Conservation (phyloP, 2,888 invertebrate genomes). For the Chrysolina oricalcia region DNA sequence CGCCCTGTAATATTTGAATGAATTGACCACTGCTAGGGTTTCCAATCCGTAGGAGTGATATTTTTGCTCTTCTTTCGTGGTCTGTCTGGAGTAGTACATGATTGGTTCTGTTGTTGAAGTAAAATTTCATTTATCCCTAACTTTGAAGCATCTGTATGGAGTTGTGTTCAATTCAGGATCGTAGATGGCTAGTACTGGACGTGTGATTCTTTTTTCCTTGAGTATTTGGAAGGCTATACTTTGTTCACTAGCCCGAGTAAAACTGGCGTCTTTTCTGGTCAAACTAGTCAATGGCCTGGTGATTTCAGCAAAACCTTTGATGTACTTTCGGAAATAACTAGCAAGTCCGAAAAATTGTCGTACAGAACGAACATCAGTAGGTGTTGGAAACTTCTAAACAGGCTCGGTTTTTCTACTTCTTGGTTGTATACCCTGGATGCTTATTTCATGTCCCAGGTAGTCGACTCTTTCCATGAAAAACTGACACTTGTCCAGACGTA, state of each 20-base stretch:
- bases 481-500: not conserved
- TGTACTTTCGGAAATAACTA: too few relatives aligned
- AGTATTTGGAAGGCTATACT: not conserved
- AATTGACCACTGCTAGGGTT: slow-evolving; percentile 61
- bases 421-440: too few relatives aligned
- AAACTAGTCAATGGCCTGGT: too few relatives aligned
- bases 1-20: slow-evolving; percentile 55
- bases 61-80: not conserved
- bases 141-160: too few relatives aligned
- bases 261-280: too few relatives aligned
- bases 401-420: too few relatives aligned
- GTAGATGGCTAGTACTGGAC: slow-evolving; percentile 53
- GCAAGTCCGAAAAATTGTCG: too few relatives aligned
- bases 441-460: too few relatives aligned
- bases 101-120: slow-evolving; percentile 34
- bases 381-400: too few relatives aligned
- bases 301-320: too few relatives aligned
- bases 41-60: slow-evolving; percentile 60
- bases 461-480: too few relatives aligned
- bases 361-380: too few relatives aligned
- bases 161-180: slow-evolving; percentile 17
- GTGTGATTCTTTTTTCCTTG: slow-evolving; percentile 47
- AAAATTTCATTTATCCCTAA: slow-evolving; percentile 27
- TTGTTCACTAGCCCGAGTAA: not conserved
- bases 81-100: slow-evolving; percentile 32